Base-by-base conservation (phyloP, 2,797 vertebrate genomes). In the Paguma larvata region DNA sequence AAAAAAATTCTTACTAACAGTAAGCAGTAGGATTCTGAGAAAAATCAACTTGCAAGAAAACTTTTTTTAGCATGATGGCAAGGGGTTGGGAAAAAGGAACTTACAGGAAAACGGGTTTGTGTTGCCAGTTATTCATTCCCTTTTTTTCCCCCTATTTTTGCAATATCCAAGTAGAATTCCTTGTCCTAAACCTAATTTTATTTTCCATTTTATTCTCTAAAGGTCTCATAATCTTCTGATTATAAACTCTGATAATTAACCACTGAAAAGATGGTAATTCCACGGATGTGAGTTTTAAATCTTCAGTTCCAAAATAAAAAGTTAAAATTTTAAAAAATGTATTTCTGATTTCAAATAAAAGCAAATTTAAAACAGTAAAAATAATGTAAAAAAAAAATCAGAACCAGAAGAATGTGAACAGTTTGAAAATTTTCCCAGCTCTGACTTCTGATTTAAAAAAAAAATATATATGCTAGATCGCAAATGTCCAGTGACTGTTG, bases 21-120 rank as follows among this genome's bases (percentile, higher is more conserved):
- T 79, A 91, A 94, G 53, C 27, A 80, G 27, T 32, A 85, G 78
- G 65, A 95, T 95, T 97, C 96, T 95, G 88, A 93, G 92, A 95
- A 98, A 94, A 95, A 86, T 59, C 63, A 96, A 68, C 16, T 85
- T 38, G 38, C 12, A 77, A 95, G 48, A 79, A 92, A 92, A 80
- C 48, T 90, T 78, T 85, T 95, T 96, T 95, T 77, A 95, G 94
- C 48, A 59, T 12, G 63, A 91, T n/a, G 65, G 95, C 86, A 95
- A 94, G 41, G 30, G 41, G 73, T 77, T 90, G 73, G 96, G 79
- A 53, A 97, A 95, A 97, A 63, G 70, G 83, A 93, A 89, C 62
- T 97, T 95, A 93, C 62, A 86, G 96, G 95, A 96, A 97, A 83
- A 89, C 68, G 82, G 63, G 65, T 82, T 8, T n/a, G 16, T 63